These are phyloP conservation scores for Resseliella maxima DNA, from an alignment of 2,888 invertebrate genomes.

Conservation along the genomic window DNA sequence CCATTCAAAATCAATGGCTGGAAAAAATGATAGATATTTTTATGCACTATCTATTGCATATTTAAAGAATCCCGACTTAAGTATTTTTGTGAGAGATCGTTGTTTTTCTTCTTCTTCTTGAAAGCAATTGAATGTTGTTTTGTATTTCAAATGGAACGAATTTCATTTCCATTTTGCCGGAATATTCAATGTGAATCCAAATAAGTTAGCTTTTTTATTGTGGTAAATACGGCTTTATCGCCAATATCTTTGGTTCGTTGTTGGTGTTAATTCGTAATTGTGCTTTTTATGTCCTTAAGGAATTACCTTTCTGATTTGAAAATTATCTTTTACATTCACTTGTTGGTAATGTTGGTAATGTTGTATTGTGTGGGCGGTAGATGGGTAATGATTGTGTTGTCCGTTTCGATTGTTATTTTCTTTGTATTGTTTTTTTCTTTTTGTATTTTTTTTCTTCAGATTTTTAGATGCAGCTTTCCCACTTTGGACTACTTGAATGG, in stretches of 20 bases:
- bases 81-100: not conserved
- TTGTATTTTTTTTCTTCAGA: not conserved
- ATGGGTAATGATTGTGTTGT: not conserved
- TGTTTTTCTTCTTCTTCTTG: not conserved
- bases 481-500: not conserved
- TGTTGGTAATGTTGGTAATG: not conserved
- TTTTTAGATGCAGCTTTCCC: not conserved
- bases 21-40: not conserved
- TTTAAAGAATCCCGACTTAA: not conserved
- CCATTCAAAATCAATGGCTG: too few species aligned
- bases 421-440: too few species aligned
- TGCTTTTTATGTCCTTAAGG: conserved; percentile 20
- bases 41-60: not conserved
- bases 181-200: not conserved
- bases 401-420: not conserved
- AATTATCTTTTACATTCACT: not conserved
- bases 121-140: not conserved
- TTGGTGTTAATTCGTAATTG: not conserved
- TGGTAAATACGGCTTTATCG: not conserved
- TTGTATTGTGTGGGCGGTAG: not conserved
- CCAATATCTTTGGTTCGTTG: not conserved
- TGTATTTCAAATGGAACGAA: not conserved
- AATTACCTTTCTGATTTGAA: not conserved
- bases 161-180: not conserved
- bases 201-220: not conserved